Conservation (phyloP, 2,888 invertebrate species). For the Habrosyne pyritoides region DNA sequence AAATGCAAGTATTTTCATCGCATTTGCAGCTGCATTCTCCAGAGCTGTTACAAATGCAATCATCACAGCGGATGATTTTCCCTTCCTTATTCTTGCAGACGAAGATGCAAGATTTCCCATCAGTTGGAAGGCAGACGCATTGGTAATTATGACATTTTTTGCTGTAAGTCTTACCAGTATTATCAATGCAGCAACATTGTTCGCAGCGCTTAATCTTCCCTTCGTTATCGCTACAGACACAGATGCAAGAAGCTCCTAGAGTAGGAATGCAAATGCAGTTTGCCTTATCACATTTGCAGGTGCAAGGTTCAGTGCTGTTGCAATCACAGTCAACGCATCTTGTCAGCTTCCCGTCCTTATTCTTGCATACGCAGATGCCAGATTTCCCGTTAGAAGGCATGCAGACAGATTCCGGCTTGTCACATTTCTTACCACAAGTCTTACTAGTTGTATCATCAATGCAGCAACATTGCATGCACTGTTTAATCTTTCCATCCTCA, state of each 20-base stretch:
- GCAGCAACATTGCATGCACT: constrained; percentile 15
- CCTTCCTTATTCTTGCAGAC: constrained; percentile 25
- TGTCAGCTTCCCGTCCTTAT: constrained; percentile 21
- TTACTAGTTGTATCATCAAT: constrained; percentile 9
- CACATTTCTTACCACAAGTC: constrained; percentile 18
- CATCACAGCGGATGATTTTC: constrained; percentile 27
- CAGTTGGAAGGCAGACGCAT: constrained; percentile 26
- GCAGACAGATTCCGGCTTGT: constrained; percentile 22
- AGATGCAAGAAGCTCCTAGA: constrained; percentile 27
- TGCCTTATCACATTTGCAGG: constrained; percentile 14
- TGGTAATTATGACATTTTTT: constrained; percentile 19
- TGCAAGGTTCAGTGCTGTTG: not conserved
- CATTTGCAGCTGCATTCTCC: constrained; percentile 12
- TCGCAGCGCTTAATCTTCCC: constrained; percentile 21
- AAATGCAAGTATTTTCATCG: constrained; percentile 19
- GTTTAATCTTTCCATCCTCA: constrained; percentile 16
- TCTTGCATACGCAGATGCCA: constrained; percentile 26
- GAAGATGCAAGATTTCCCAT: constrained; percentile 26
- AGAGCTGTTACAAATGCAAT: constrained; percentile 26
- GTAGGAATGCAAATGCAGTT: constrained; percentile 28
- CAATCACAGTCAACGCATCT: constrained; percentile 35
- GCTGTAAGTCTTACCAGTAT: constrained; percentile 12
- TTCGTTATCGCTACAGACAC: constrained; percentile 21
- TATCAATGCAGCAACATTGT: constrained; percentile 7
- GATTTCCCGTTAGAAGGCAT: constrained; percentile 24